These are phyloP conservation scores for Pyxicephalus adspersus DNA, from an alignment of 2,113 vertebrate genomes.

Conservation along the genomic window DNA sequence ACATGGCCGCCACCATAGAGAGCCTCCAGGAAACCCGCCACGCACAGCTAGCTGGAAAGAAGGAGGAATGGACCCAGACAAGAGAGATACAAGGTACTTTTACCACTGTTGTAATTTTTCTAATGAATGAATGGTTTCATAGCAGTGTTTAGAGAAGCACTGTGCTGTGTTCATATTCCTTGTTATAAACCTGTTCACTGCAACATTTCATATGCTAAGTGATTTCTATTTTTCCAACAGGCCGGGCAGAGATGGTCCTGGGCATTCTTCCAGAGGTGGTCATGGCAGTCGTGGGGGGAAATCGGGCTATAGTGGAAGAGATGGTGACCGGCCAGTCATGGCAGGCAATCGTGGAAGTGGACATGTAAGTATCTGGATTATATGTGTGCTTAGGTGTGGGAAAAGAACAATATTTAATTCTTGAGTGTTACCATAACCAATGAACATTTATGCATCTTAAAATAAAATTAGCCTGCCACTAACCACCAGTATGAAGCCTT, in stretches of 20 bases:
- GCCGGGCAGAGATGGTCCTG: conserved; percentile 84
- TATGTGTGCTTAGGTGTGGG: not conserved
- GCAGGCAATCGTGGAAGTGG: conserved; percentile 77
- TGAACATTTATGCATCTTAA: too few species aligned
- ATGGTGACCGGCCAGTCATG: conserved; percentile 79
- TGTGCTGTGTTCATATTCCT: too few species aligned
- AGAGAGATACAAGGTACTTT: conserved; percentile 86
- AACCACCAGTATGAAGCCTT: too few species aligned
- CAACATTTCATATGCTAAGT: too few species aligned
- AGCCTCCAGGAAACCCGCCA: conserved; percentile 75
- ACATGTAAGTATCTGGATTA: conserved; percentile 67
- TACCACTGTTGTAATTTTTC: too few species aligned
- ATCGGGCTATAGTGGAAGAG: conserved; percentile 79
- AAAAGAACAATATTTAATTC: too few species aligned
- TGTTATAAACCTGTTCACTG: too few species aligned
- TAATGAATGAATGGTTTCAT: too few species aligned
- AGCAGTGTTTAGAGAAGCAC: too few species aligned
- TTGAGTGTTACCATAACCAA: too few species aligned
- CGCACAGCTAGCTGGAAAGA: conserved; percentile 86
- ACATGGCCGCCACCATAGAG: conserved; percentile 82
- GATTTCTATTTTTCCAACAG: conserved; percentile 72
- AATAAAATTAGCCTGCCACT: too few species aligned
- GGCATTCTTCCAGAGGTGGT: conserved; percentile 78
- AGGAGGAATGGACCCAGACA: conserved; percentile 77
- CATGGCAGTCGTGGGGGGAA: conserved; percentile 78